Evolutionary conservation across 2,113 vertebrate genomes (phyloP).

Genomic region (Okapia johnstoni): DNA sequence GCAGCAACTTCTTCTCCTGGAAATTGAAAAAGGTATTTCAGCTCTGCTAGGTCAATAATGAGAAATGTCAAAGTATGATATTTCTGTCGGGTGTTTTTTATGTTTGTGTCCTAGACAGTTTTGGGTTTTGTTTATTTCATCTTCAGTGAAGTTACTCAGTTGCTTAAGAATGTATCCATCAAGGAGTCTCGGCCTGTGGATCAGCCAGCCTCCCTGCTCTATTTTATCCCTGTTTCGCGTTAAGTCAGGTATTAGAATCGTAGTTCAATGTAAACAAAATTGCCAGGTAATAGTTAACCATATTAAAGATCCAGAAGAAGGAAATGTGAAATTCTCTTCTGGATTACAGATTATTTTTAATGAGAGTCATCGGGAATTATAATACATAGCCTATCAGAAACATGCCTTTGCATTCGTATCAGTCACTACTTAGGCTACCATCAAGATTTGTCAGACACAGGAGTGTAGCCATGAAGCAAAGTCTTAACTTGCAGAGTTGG

Average conservation of each 20-base stretch:
- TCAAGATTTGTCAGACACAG: constrained; percentile 90
- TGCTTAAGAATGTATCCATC: constrained; percentile 86
- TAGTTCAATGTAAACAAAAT: constrained; percentile 70
- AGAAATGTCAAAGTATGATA: constrained; percentile 91
- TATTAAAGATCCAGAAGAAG: constrained; percentile 70
- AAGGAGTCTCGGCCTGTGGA: constrained; percentile 79
- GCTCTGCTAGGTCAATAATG: constrained; percentile 88
- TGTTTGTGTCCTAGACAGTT: constrained; percentile 91
- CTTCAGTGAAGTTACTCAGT: constrained; percentile 87
- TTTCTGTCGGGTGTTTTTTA: constrained; percentile 93
- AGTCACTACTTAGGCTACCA: constrained; percentile 90
- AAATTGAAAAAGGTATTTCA: constrained; percentile 79
- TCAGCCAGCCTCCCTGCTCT: constrained; percentile 58
- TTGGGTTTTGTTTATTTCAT: constrained; percentile 94
- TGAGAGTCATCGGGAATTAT: constrained; percentile 88
- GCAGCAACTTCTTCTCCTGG: constrained; percentile 41
- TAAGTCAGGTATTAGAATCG: constrained; percentile 54
- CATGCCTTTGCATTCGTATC: constrained; percentile 93
- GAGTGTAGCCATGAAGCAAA: constrained; percentile 84
- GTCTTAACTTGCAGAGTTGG: constrained; percentile 73
- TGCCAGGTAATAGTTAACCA: constrained; percentile 66
- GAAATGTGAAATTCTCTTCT: constrained; percentile 82
- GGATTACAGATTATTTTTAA: constrained; percentile 96
- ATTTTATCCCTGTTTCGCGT: constrained; percentile 84
- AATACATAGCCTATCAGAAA: constrained; percentile 91